Evolutionary conservation across 2,797 vertebrate species (phyloP).

Genomic region (Mionectes olivaceus): DNA sequence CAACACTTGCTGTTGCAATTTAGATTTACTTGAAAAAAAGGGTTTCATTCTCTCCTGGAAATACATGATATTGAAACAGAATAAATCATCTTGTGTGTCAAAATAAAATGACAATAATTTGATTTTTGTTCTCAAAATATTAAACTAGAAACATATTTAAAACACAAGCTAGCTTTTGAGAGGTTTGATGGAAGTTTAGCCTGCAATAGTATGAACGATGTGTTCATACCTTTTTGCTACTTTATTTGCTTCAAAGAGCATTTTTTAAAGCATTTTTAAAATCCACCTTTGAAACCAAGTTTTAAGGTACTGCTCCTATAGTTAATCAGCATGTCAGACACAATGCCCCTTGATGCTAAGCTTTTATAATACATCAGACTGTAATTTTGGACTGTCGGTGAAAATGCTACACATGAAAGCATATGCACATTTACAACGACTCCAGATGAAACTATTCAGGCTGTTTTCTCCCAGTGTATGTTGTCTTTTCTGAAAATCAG

Average conservation of each 20-base stretch:
- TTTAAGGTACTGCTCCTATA: background rate
- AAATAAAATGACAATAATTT: conserved; percentile 54
- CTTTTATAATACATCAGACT: background rate
- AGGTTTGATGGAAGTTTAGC: conserved; percentile 14
- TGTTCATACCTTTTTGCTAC: background rate
- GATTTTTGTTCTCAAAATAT: conserved; percentile 39
- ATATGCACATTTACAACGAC: background rate
- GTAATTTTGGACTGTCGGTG: background rate
- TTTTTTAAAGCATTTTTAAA: background rate
- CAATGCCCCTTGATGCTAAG: background rate
- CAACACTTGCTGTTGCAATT: conserved; percentile 65
- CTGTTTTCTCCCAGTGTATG: background rate
- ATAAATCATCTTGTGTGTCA: conserved; percentile 40
- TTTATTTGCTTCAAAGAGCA: background rate
- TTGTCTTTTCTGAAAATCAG: background rate
- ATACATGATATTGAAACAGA: conserved; percentile 33
- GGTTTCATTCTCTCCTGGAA: conserved; percentile 5
- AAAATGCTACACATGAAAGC: background rate
- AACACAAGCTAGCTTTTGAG: background rate
- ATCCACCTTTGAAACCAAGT: background rate
- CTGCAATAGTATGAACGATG: background rate
- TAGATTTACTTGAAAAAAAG: conserved; percentile 52
- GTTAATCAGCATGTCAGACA: background rate
- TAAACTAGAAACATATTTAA: conserved; percentile 27
- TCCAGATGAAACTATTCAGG: background rate